Conservation (phyloP, 2,888 invertebrate species). For the Colletes collaris region DNA sequence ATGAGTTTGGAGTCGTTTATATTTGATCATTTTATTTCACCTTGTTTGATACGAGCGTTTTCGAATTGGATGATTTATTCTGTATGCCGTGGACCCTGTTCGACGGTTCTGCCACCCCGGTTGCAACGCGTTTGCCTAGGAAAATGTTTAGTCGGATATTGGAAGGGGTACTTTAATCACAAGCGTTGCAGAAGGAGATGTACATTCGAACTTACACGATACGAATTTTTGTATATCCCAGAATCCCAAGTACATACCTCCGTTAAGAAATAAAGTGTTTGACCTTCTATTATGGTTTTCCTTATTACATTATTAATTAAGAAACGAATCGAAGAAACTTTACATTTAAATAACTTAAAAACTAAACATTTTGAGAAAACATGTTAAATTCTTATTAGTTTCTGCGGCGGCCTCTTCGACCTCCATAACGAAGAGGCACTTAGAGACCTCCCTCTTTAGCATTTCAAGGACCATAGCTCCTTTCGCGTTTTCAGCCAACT, state of each 20-base stretch:
- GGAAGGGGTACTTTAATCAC: slow-evolving; percentile 92
- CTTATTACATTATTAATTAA: slow-evolving; percentile 56
- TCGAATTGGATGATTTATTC: slow-evolving; percentile 59
- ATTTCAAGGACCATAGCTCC: too few relatives aligned
- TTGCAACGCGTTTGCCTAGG: slow-evolving; percentile 87
- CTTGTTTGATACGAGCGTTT: slow-evolving; percentile 48
- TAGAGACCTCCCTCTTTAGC: too few relatives aligned
- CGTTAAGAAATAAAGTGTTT: slow-evolving; percentile 70
- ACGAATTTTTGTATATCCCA: slow-evolving; percentile 71
- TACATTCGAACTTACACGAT: slow-evolving; percentile 66
- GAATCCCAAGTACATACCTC: slow-evolving; percentile 59
- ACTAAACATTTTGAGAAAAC: too few relatives aligned
- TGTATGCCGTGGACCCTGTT: slow-evolving; percentile 40
- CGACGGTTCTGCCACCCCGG: slow-evolving; percentile 83
- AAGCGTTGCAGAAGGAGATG: slow-evolving; percentile 89
- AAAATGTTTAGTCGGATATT: slow-evolving; percentile 91
- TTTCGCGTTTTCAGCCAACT: too few relatives aligned
- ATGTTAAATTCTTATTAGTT: too few relatives aligned
- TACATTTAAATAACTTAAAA: too few relatives aligned
- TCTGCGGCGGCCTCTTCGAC: too few relatives aligned
- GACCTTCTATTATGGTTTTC: slow-evolving; percentile 69
- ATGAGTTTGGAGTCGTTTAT: slow-evolving; percentile 50
- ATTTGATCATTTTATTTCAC: slow-evolving; percentile 52
- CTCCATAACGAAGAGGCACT: too few relatives aligned
- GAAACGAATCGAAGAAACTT: too few relatives aligned